Conservation (phyloP, 2,797 vertebrate genomes). For the Lycodopsis pacificus region DNA sequence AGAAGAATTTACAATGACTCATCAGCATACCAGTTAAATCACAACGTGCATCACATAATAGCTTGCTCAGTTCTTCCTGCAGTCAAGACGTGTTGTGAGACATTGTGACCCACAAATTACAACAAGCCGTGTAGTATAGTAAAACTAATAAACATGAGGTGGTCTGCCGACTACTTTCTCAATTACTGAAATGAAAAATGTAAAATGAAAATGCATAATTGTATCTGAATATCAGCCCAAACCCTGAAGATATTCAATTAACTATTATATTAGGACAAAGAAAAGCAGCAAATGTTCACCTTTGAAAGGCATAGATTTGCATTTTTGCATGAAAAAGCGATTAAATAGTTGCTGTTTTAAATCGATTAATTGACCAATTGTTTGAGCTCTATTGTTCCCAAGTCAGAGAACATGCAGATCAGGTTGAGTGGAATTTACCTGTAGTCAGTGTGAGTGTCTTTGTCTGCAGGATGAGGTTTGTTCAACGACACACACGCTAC, state of each 20-base stretch:
- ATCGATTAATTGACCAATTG: background rate
- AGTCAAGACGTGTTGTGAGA: conserved; percentile 37
- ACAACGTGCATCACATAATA: conserved; percentile 55
- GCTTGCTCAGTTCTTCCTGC: conserved; percentile 44
- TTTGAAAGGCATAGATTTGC: background rate
- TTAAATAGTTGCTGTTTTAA: background rate
- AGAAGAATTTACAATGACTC: conserved; percentile 70
- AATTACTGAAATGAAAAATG: background rate
- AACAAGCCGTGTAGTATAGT: background rate
- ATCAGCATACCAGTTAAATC: conserved; percentile 55
- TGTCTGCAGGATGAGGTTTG: background rate
- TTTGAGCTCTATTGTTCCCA: background rate
- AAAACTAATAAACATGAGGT: background rate
- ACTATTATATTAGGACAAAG: background rate
- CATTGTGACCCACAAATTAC: conserved; percentile 29
- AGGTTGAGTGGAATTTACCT: conserved; percentile 1
- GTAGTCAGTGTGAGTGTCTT: background rate
- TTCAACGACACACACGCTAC: conserved; percentile 19
- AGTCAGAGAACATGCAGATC: background rate
- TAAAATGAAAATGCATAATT: background rate
- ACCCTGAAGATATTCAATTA: background rate
- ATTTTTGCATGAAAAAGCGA: background rate
- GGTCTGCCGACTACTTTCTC: background rate
- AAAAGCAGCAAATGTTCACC: background rate
- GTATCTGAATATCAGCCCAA: background rate